A percentile compares a stretch with the other conserved stretches of the same genome.
phyloP scores from a whole-genome alignment of 2,797 vertebrate genomes.

The Philypnodon macrostomus region DNA sequence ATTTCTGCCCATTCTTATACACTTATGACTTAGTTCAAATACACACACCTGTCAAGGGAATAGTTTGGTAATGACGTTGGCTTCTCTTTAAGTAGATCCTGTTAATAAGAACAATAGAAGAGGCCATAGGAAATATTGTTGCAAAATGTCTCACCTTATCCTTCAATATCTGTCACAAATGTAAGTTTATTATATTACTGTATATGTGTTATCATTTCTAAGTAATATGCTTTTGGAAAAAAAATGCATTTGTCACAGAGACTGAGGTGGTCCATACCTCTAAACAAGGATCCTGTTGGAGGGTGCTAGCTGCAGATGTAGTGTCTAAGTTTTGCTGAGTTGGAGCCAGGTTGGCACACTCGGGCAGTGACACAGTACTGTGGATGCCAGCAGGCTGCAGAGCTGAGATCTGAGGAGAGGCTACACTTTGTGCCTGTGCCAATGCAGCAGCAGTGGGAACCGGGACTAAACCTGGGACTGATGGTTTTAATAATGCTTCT shows the following conservation, averaged over 20 bases:
- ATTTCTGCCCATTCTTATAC: neutral
- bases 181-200: no score
- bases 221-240: neutral
- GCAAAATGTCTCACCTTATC: neutral
- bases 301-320: slow-evolving; percentile 39
- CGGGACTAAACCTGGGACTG: slow-evolving; percentile 24
- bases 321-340: slow-evolving; percentile 64
- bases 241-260: neutral
- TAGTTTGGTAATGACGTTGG: slow-evolving; percentile 61
- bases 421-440: slow-evolving; percentile 29
- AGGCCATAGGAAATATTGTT: neutral
- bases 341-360: slow-evolving; percentile 47
- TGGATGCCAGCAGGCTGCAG: slow-evolving; percentile 63
- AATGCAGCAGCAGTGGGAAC: slow-evolving; percentile 21
- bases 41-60: slow-evolving; percentile 74
- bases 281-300: slow-evolving; percentile 56
- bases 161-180: no score
- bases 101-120: neutral
- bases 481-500: slow-evolving; percentile 33
- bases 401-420: slow-evolving; percentile 15
- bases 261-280: slow-evolving; percentile 59
- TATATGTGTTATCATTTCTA: neutral
- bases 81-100: slow-evolving; percentile 72
- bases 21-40: neutral
- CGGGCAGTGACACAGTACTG: slow-evolving; percentile 50